Evolutionary conservation across 2,113 vertebrate species (phyloP), one percentile per base, ranked within the genome.

Genomic region (Nettapus auritus): DNA sequence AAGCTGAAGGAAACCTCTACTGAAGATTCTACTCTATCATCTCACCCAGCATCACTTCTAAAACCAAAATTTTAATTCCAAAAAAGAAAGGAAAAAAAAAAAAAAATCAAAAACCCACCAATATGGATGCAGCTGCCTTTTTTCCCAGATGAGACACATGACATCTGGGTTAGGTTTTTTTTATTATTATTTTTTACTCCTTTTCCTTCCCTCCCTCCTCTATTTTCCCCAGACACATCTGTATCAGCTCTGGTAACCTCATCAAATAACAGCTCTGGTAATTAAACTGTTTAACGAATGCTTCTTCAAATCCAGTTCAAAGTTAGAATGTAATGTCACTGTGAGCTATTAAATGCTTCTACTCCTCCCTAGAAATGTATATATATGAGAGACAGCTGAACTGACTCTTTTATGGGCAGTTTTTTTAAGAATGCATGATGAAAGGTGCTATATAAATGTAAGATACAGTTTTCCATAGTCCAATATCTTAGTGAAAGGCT

Each of bases 371-470:
- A 86, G 64, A 84, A 81, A 86, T 46, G 6, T 60, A 66, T 86
- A 92, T 81, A 78, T 59, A 53, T 70, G 48, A 71, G 67, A 75
- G 28, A 19, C 36, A 73, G 70, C 33, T 69, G 18, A 79, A 93
- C 11, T 42, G 22, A 67, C 70, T 82, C 70, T 82, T 87, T 94
- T 73, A 46, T 38, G 29, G 48, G 40, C n/a, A 50, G 42, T 50
- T 33, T 88, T 63, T 36, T 83, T 82, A 80, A 91, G 56, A 75
- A 83, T 38, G n/a, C 3, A 55, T 28, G n/a, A 84, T 80, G 73
- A 95, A 88, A 96, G 56, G 3, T 21, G 77, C 26, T 68, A 38
- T 44, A 28, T 94, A 96, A 97, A 92, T 90, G 40, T 95, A 96
- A 96, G 80, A 76, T 44, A 67, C 11, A 92, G 28, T 16, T 96